Base-by-base conservation (phyloP, 2,797 vertebrate species). In the Mus caroli region DNA sequence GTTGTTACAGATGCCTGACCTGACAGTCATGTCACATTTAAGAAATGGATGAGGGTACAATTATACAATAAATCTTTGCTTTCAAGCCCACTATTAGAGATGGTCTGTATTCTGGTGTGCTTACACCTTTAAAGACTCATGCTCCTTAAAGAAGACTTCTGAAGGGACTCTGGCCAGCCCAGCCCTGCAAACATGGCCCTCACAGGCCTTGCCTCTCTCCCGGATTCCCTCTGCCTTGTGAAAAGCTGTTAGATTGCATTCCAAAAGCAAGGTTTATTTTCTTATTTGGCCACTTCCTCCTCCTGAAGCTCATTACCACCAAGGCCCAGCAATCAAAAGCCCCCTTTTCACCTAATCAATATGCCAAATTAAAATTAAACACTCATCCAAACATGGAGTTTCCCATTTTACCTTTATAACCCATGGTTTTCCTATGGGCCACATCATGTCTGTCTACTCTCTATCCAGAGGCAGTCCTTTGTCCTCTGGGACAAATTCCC, bases 21-120 rank as follows among this genome's bases (percentile, higher is more conserved):
- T 71, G 15, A 24, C 43, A 31, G 3, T 78, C 43, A 91, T 31
- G 46, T 78, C 26, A 50, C 88, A 77, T 34, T 86, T 82, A 43
- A 90, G 60, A 85, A 92, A 75, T 50, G 3, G 95, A 92, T 71
- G 28, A 73, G 56, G 43, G 79, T 76, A 78, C n/a, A 79, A 75
- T 75, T 76, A 64, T 78, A 85, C 3, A 34, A n/a, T 62, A 88
- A 67, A 64, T 46, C 26, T n/a, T 88, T 94, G 43, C 31, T 26
- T 77, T 34, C 28, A 31, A 31, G 85, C n/a, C 79, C 52, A 43
- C 37, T 40, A 2, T 43, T 75, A 6, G 28, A 79, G 12, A 67
- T 31, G 76, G 10, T 76, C 34, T 93, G 40, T 54, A 64, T 20
- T 80, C 64, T 54, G 46, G 58, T 31, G 14, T 89, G 24, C 26